Conservation (phyloP, 35 echinoderm and acorn worm species). For the Heliocidaris tuberculata region DNA sequence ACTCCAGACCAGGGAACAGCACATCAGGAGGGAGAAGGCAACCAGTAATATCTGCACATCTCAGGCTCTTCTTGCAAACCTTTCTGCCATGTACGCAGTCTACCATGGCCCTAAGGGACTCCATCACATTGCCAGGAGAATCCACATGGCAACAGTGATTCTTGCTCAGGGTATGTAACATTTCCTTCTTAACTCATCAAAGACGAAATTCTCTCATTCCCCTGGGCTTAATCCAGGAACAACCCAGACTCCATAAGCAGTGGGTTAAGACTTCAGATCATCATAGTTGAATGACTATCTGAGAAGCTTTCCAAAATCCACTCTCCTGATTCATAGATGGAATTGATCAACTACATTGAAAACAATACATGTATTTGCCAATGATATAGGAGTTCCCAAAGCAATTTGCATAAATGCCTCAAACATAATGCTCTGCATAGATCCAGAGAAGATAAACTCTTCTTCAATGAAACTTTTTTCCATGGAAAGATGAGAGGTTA, state of each 20-base stretch:
- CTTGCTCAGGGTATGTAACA: conserved; percentile 55
- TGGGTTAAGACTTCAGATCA: too few species aligned
- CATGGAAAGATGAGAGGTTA: too few species aligned
- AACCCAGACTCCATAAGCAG: too few species aligned
- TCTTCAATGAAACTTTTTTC: background rate
- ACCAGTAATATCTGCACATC: conserved; percentile 96
- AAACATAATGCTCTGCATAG: background rate
- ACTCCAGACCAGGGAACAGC: conserved; percentile 89
- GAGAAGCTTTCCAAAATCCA: too few species aligned
- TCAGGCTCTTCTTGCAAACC: conserved; percentile 95
- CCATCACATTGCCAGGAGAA: conserved; percentile 78
- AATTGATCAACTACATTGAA: too few species aligned
- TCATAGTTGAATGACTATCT: too few species aligned
- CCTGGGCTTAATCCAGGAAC: too few species aligned
- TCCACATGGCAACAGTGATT: conserved; percentile 86
- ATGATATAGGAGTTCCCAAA: too few species aligned
- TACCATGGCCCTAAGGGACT: conserved; percentile 95
- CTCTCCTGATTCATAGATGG: too few species aligned
- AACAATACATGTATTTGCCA: too few species aligned
- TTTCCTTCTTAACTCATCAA: background rate
- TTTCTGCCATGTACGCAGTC: conserved; percentile 87
- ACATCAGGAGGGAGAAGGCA: conserved; percentile 89
- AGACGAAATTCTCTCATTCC: too few species aligned
- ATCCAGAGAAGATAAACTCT: background rate
- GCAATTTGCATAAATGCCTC: background rate